Evolutionary conservation across 2,113 vertebrate species (phyloP), one percentile per base, ranked within the genome.

Genomic region (Tupaia chinensis): DNA sequence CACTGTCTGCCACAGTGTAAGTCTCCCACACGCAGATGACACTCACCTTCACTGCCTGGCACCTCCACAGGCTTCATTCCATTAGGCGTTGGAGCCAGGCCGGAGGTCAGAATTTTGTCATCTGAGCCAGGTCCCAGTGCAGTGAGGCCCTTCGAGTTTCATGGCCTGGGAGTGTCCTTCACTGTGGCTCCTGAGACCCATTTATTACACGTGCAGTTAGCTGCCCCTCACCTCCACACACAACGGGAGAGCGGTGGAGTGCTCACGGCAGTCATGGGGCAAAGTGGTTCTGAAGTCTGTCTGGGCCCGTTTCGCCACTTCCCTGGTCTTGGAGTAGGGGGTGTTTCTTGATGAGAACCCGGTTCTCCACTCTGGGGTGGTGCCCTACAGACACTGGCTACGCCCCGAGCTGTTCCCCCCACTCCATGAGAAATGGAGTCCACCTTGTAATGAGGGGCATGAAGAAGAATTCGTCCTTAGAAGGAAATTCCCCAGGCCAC

Each of bases 391-490:
- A 56, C 16, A 15, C 10, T 17, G 14, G 3, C 53, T 12, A 16
- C 12, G 5, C 29, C 19, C 29, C 3, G 17, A 61, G 17, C 19
- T 56, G 7, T 13, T 29, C 15, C 61, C 19, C 78, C 53, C 27
- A 4, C 29, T 60, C 56, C 78, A 12, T 80, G 23, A 78, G 53
- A 56, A 32, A 16, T 61, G 58, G 29, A 76, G 20, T 2, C 29
- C 14, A 32, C 17, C 65, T 72, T 25, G 32, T 25, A 44, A 2
- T 6, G 19, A 56, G 23, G 68, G 27, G 23, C 34, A 32, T 10
- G 4, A 19, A 3, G 11, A 1, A 22, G 60, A 14, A 66, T 7
- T 6, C 12, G 11, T 34, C 22, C 23, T 69, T 70, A 9, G 0
- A 23, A 6, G 29, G 69, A 34, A 60, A 6, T n/a, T 34, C 22